These are phyloP conservation scores for Spheniscus humboldti DNA, from an alignment of 2,797 vertebrate genomes.

Conservation along the genomic window DNA sequence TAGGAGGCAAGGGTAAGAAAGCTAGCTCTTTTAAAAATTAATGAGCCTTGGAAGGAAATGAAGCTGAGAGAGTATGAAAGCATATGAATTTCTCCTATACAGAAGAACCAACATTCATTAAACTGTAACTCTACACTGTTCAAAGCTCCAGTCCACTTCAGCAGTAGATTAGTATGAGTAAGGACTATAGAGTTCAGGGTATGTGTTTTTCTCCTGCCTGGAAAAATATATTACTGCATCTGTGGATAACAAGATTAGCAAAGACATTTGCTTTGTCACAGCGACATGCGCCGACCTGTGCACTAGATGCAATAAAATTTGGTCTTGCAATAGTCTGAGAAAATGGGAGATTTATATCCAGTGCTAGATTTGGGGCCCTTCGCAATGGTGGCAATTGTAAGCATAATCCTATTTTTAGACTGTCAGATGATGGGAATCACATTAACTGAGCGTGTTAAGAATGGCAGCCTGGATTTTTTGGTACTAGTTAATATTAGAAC, in stretches of 20 bases:
- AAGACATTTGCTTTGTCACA: not conserved
- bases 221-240: slow-evolving; percentile 41
- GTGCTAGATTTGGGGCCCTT: not conserved
- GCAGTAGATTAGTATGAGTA: slow-evolving; percentile 3
- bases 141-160: slow-evolving; percentile 43
- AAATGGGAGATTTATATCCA: not conserved
- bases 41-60: slow-evolving; percentile 67
- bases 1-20: slow-evolving; percentile 57
- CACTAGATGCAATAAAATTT: not conserved
- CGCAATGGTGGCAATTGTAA: not conserved
- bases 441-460: not conserved
- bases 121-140: slow-evolving; percentile 51
- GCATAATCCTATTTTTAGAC: not conserved
- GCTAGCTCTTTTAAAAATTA: slow-evolving; percentile 64
- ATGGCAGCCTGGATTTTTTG: not conserved
- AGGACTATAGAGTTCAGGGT: not conserved
- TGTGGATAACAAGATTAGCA: not conserved
- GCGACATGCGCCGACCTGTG: not conserved
- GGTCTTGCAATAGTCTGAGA: not conserved
- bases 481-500: not conserved
- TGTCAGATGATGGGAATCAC: not conserved
- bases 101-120: slow-evolving; percentile 61
- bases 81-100: slow-evolving; percentile 52
- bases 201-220: not conserved
- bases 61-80: slow-evolving; percentile 63